phyloP scores from a whole-genome alignment of 1,140 invertebrate genomes.

The Paralvinella palmiformis region DNA sequence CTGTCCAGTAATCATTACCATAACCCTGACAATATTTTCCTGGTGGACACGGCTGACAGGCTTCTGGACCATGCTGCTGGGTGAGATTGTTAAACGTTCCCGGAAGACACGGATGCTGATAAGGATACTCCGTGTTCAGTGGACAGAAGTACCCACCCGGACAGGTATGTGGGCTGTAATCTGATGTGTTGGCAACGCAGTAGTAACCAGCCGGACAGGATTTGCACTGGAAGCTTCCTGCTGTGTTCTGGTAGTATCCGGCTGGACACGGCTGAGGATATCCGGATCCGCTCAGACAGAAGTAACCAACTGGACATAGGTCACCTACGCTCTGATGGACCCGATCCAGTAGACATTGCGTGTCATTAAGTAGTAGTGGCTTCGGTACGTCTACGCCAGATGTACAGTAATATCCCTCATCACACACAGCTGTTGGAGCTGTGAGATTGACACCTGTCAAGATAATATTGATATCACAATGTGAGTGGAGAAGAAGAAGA shows the following conservation, averaged over 20 bases:
- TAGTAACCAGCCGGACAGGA: conserved; percentile 39
- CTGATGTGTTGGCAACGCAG: conserved; percentile 38
- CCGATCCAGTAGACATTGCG: conserved; percentile 36
- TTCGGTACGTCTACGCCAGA: conserved; percentile 36
- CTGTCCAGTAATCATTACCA: conserved; percentile 37
- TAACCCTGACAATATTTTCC: conserved; percentile 40
- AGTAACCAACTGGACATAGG: conserved; percentile 41
- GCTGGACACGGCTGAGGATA: conserved; percentile 40
- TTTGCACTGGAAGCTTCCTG: conserved; percentile 32
- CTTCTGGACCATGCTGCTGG: conserved; percentile 27
- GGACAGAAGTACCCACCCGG: conserved; percentile 41
- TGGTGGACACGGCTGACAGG: conserved; percentile 38
- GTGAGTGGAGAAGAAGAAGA: no score
- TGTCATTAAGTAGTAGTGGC: conserved; percentile 36
- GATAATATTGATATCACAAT: no score
- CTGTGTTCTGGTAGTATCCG: conserved; percentile 40
- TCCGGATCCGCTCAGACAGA: conserved; percentile 38
- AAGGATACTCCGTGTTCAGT: conserved; percentile 33
- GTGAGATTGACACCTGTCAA: conserved; percentile 39
- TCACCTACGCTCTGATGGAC: conserved; percentile 43
- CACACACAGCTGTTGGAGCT: conserved; percentile 32
- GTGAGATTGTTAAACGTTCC: conserved; percentile 41
- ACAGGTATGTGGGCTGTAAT: conserved; percentile 34
- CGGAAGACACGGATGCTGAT: conserved; percentile 33
- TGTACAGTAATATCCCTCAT: conserved; percentile 33